Evolutionary conservation across 2,797 vertebrate species (phyloP).

Genomic region (Lithobates pipiens): DNA sequence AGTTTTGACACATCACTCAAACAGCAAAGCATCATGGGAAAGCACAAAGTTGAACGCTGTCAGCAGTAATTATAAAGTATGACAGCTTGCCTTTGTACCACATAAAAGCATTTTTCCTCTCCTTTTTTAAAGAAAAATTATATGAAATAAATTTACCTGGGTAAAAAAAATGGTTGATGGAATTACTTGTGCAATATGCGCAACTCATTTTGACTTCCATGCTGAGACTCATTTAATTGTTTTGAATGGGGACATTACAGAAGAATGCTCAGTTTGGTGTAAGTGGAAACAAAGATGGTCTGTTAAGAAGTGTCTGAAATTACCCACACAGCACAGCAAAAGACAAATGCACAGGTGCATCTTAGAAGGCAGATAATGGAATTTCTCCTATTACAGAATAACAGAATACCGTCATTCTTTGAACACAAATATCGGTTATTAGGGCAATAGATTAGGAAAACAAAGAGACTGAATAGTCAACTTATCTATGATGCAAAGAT

Average conservation of each 20-base stretch:
- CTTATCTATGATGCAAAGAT: constrained; percentile 30
- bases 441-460: constrained; percentile 38
- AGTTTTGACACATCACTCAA: constrained; percentile 16
- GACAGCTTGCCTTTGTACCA: constrained; percentile 8
- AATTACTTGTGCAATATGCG: constrained; percentile 19
- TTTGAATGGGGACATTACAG: constrained; percentile 41
- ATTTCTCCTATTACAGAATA: constrained; percentile 27
- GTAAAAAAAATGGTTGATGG: constrained; percentile 22
- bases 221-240: constrained; percentile 58
- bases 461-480: constrained; percentile 38
- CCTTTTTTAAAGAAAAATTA: background rate
- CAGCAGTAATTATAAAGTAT: constrained; percentile 16
- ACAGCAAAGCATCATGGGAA: constrained; percentile 33
- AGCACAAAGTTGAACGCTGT: constrained; percentile 18
- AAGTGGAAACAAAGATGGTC: constrained; percentile 51
- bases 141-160: constrained; percentile 39
- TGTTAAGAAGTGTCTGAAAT: constrained; percentile 53
- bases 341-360: constrained; percentile 57
- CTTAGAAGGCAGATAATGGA: constrained; percentile 44
- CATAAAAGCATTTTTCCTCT: constrained; percentile 11
- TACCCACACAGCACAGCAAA: constrained; percentile 21
- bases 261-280: constrained; percentile 53
- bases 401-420: constrained; percentile 26
- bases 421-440: constrained; percentile 27
- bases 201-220: constrained; percentile 31